Base-by-base conservation (phyloP, 2,888 invertebrate species). In the Calephelis perditalis region DNA sequence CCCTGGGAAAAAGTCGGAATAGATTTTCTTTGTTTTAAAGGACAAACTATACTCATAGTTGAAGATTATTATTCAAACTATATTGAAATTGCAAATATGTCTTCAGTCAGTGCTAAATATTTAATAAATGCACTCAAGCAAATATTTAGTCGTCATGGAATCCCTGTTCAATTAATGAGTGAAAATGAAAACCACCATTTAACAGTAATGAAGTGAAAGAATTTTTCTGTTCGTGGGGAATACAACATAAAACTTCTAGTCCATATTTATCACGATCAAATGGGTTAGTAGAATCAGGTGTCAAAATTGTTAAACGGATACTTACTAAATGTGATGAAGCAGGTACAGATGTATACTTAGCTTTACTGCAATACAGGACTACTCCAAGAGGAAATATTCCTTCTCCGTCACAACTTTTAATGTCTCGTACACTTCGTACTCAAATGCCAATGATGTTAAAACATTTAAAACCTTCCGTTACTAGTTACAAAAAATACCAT, bases 91-190 rank as follows among this genome's bases (percentile, higher is more conserved):
- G 45, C 45, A 45, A 45, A 45, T 45, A 45, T 45, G 45, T 10
- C 45, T 45, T 10, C 45, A 45, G 10, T 45, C 11, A 45, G 45
- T 45, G n/a, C 45, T 5, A 45, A 11, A 45, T 45, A 10, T 45
- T n/a, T 45, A 5, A 45, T 45, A n/a, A 45, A 45, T n/a, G 45
- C 45, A 45, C 2, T 45, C 6, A 45, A 45, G 10, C 11, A 10
- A 45, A 45, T 45, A 45, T 45, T 45, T n/a, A 45, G 45, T 45
- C 45, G 45, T 45, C 45, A 45, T 45, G 45, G 45, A 45, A 45
- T 45, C 45, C 45, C 45, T n/a, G 45, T 45, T 45, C 11, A 45
- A 45, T 10, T 45, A 45, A 45, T 45, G 45, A 45, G 45, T 45
- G 45, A 45, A 6, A 45, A 45, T 45, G 45, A n/a, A n/a, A n/a